A percentile compares a stretch with the other conserved stretches of the same genome.
Conservation (phyloP, 2,113 vertebrate genomes). For the Gymnogyps californianus region DNA sequence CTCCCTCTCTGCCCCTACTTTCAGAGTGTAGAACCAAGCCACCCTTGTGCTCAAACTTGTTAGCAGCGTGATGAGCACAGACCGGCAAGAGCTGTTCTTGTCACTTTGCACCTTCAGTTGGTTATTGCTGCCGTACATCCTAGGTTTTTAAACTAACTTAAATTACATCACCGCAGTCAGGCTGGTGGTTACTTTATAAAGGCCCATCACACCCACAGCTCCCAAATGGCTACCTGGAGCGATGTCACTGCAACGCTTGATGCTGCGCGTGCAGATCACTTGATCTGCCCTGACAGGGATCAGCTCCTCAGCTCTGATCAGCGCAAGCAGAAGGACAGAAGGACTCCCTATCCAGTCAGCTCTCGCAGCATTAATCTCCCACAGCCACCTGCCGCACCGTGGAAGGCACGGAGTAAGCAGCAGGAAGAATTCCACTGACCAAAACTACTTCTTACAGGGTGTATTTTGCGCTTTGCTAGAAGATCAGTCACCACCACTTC, state of each 20-base stretch:
- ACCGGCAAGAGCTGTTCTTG: background rate
- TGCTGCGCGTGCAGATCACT: accelerated
- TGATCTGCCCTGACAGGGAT: background rate
- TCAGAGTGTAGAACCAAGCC: background rate
- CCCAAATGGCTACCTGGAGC: background rate
- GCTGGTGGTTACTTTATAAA: background rate
- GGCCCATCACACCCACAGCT: background rate
- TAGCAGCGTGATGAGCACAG: background rate
- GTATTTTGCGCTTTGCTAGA: background rate
- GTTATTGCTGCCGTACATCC: background rate
- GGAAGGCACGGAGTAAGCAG: background rate
- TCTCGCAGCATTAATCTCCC: background rate
- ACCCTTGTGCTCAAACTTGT: background rate
- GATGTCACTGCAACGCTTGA: background rate
- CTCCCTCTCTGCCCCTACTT: background rate
- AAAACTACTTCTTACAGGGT: background rate
- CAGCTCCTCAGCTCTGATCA: background rate
- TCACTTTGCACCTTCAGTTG: background rate
- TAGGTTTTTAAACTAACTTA: background rate
- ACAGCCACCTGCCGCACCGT: accelerated
- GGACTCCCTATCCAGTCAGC: background rate
- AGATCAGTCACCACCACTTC: background rate
- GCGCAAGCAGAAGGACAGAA: background rate
- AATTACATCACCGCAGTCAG: background rate
- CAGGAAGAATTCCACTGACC: background rate